Evolutionary conservation across 1,140 invertebrate species (phyloP).

Genomic region (Meloidogyne hapla): DNA sequence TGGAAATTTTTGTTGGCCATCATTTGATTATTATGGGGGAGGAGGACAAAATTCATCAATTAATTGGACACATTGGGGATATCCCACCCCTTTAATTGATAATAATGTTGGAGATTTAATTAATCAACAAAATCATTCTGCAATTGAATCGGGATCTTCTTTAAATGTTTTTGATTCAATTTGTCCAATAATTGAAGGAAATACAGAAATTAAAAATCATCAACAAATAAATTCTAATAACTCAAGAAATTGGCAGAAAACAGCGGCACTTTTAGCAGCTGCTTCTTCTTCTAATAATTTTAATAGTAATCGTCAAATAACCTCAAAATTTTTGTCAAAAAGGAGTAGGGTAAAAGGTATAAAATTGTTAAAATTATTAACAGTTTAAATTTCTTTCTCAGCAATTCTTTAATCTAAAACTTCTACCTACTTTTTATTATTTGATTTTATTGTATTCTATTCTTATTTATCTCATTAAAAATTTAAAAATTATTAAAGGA

Average conservation of each 20-base stretch:
- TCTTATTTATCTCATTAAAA: too few relatives aligned
- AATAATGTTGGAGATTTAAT: background rate
- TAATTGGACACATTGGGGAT: background rate
- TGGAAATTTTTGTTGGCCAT: constrained; percentile 2
- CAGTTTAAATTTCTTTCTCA: too few relatives aligned
- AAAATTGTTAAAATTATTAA: background rate
- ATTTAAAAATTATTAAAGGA: too few relatives aligned
- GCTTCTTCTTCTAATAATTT: background rate
- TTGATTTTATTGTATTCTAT: too few relatives aligned
- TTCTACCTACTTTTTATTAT: too few relatives aligned
- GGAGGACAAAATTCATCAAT: background rate
- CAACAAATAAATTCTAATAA: background rate
- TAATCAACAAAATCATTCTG: background rate
- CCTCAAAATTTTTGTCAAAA: background rate
- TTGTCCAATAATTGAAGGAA: background rate
- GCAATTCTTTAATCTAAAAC: too few relatives aligned
- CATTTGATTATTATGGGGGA: constrained; percentile 6
- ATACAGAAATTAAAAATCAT: background rate
- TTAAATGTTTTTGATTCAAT: background rate
- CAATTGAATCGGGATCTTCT: background rate
- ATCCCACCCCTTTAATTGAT: background rate
- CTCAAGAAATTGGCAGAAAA: background rate
- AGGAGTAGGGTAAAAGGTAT: background rate
- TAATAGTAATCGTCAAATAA: background rate
- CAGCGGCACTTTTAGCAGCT: background rate